Evolutionary conservation across 2,888 invertebrate genomes (phyloP), one percentile per base, ranked within the genome.

Genomic region (Acanthosoma haemorrhoidale): DNA sequence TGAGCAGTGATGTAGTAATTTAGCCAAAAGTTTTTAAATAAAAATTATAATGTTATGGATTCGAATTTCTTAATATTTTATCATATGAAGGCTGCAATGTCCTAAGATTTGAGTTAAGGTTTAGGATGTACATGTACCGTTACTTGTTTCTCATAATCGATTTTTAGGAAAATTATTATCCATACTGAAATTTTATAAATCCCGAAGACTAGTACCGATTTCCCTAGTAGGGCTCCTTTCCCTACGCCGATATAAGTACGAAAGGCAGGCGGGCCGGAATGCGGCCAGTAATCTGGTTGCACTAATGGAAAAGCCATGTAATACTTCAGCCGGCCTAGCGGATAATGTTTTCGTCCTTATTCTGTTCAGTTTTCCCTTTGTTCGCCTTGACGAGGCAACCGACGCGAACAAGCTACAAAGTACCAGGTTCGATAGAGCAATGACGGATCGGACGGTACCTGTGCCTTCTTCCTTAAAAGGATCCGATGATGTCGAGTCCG

Each of bases 241-340:
- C 51, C n/a, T 25, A 25, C 25, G 51, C 25, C 51, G 51, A 51
- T 51, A 51, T 29, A 51, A 43, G 16, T 41, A 41, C 41, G 18
- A 41, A 41, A 41, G 41, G 41, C 1, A 4, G 51, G 51, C 4
- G n/a, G 51, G n/a, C 25, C n/a, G 25, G 25, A 25, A 25, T 51
- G 25, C 8, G 51, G 25, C 51, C 25, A 25, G 51, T 25, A 51
- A 51, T 51, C 51, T 51, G 51, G 51, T 51, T 51, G 51, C 25
- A n/a, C 51, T 51, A 51, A 51, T 51, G 51, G 51, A n/a, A 51
- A 51, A 51, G 6, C 25, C 51, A n/a, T 51, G 51, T 51, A 51
- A 51, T 25, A 51, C 51, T 51, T 25, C 21, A 51, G 11, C 51
- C 51, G 51, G 29, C 29, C 25, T 51, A 51, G 51, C 51, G 25